Evolutionary conservation across 2,888 invertebrate genomes (phyloP), one percentile per base, ranked within the genome.

Genomic region (Omphaloscelis lunosa): DNA sequence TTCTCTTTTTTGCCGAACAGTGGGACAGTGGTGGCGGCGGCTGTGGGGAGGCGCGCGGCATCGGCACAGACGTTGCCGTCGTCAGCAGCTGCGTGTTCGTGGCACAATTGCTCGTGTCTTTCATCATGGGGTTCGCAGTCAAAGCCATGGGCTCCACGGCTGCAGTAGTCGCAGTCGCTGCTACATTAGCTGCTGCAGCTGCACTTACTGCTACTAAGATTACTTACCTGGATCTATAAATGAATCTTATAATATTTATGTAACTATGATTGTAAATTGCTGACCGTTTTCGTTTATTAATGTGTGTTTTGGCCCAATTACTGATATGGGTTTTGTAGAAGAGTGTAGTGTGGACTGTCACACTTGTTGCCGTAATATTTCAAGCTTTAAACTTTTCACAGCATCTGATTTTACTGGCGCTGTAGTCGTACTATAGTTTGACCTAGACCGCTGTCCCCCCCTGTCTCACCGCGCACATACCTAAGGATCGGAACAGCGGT

Each of bases 1-100:
- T 63, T 51, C 53, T 2, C 15, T 3, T 1, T 62, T 41, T 72
- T 62, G 1, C 17, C 51, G 39, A 62, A 39, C 92, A 96, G 96
- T 96, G 96, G 96, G 96, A 96, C 85, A 95, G 91, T 72, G 90
- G 92, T 0, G 96, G 96, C 34, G 95, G 95, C 2, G 94, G 95
- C 0, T 92, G 97, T 68, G 97, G 97, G 0, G 97, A 97, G 76
- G 97, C 98, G n/a, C 97, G 99, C 17, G 99, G 99, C 9, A 97
- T 99, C 72, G 99, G 99, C 12, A 99, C 99, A 0, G 99, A 99
- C 93, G 98, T 99, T 0, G 99, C 99, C 0, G 98, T 99, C 72
- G 98, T 99, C 58, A 99, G 99, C 91, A 99, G 98, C 92, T 99
- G 99, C 98, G 99, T 99, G 6, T 99, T 99, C 93, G 97, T 99